Conservation (phyloP, 2,888 invertebrate species). For the Hylaea fasciaria region DNA sequence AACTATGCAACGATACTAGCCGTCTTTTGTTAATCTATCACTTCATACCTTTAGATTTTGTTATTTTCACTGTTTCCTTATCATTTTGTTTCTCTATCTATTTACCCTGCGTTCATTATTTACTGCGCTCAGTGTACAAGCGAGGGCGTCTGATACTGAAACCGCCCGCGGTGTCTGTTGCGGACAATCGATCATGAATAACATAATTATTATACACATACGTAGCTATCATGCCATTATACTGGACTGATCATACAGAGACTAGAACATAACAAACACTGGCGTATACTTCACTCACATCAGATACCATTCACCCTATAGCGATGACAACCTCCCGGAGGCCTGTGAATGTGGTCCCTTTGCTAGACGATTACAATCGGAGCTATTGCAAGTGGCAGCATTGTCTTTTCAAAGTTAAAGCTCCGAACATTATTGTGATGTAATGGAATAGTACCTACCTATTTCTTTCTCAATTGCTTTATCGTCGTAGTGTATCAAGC, state of each 20-base stretch:
- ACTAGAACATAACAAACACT: conserved; percentile 79
- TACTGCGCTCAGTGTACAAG: conserved; percentile 73
- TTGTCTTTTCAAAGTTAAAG: conserved; percentile 20
- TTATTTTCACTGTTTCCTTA: conserved; percentile 75
- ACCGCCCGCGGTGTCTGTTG: conserved; percentile 52
- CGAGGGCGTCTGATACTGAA: conserved; percentile 59
- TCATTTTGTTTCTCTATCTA: conserved; percentile 54
- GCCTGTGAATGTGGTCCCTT: conserved; percentile 77
- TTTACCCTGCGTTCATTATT: conserved; percentile 68
- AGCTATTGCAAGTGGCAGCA: conserved; percentile 22
- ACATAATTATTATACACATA: conserved; percentile 66
- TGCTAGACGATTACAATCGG: conserved; percentile 68
- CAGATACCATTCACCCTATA: conserved; percentile 80
- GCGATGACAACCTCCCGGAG: conserved; percentile 66
- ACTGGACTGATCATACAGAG: conserved; percentile 77
- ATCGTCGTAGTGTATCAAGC: conserved; percentile 67
- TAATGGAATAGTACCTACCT: conserved; percentile 68
- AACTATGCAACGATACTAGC: conserved; percentile 82
- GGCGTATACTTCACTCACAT: conserved; percentile 83
- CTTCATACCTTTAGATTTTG: conserved; percentile 79
- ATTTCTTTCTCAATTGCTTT: conserved; percentile 61
- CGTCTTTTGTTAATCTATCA: conserved; percentile 79
- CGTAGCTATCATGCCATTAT: conserved; percentile 75
- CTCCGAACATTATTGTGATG: conserved; percentile 39
- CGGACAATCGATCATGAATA: conserved; percentile 48